Percentiles rank a stretch among this genome's conserved stretches.
Conservation (phyloP, 2,113 vertebrate genomes). For the Triplophysa tibetana region DNA sequence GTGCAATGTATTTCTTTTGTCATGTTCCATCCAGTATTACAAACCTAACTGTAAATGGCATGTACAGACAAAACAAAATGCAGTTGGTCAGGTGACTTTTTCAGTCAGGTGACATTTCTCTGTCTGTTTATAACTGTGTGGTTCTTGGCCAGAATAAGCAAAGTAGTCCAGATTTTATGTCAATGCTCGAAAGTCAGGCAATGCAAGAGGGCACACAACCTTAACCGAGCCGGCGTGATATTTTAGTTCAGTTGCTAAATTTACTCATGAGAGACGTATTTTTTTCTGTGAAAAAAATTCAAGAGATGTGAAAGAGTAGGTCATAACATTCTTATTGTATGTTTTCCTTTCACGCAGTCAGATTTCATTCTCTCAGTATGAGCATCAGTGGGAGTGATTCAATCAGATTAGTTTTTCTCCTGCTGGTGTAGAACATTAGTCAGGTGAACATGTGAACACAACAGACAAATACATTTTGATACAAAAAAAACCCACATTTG, state of each 20-base stretch:
- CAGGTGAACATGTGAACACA: conserved; percentile 3
- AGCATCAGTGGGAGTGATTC: conserved; percentile 15
- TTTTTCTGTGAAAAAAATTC: neutral
- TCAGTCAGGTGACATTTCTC: neutral
- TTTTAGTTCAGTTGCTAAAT: neutral
- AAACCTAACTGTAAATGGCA: neutral
- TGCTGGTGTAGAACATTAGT: conserved; percentile 26
- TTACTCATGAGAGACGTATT: neutral
- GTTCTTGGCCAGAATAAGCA: neutral
- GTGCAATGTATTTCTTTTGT: too few species aligned
- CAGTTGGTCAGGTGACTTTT: neutral
- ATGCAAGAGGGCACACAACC: neutral
- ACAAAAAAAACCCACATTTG: neutral
- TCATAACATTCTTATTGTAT: neutral
- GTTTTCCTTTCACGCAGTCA: neutral
- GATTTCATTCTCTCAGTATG: neutral
- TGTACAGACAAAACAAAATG: neutral
- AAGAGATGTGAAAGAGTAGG: neutral
- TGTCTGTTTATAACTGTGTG: neutral
- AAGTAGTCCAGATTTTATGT: neutral
- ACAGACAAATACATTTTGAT: conserved; percentile 10
- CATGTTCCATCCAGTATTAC: neutral
- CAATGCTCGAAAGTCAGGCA: neutral
- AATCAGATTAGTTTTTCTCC: neutral
- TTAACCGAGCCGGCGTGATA: neutral